A percentile compares a stretch with the other conserved stretches of the same genome.
These are phyloP conservation scores for Poeciliopsis infans DNA, from an alignment of 2,797 vertebrate species.

Conservation along the genomic window DNA sequence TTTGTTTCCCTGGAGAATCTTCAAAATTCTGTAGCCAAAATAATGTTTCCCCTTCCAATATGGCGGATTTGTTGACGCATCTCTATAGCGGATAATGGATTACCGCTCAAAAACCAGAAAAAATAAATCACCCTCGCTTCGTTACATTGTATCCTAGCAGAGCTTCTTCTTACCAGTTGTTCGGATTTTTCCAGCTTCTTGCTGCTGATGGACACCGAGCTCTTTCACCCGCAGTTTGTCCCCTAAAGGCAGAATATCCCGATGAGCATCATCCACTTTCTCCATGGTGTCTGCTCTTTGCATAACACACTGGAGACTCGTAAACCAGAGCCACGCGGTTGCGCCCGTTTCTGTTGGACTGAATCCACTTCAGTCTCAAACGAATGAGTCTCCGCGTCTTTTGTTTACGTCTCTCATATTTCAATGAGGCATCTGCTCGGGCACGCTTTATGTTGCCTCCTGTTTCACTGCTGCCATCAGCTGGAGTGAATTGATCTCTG, in stretches of 20 bases:
- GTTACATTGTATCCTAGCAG: neutral
- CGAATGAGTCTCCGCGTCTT: neutral
- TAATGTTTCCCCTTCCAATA: neutral
- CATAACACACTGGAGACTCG: neutral
- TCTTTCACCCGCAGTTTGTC: neutral
- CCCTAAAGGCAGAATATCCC: neutral
- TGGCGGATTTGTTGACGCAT: neutral
- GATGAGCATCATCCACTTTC: neutral
- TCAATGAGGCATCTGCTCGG: conserved; percentile 1
- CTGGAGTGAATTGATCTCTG: neutral
- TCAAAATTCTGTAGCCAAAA: neutral
- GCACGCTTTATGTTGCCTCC: neutral
- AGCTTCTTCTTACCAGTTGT: neutral
- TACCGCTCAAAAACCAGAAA: neutral
- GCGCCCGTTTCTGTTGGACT: neutral
- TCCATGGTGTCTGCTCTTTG: neutral
- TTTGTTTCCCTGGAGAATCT: neutral
- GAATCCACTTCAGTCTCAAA: neutral
- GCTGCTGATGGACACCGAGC: neutral
- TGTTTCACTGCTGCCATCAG: neutral
- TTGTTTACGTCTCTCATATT: neutral
- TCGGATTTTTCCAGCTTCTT: neutral
- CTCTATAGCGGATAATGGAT: neutral
- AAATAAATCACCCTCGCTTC: neutral
- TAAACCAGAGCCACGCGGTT: neutral